Base-by-base conservation (phyloP, 2,113 vertebrate species). In the Ageneiosus marmoratus region DNA sequence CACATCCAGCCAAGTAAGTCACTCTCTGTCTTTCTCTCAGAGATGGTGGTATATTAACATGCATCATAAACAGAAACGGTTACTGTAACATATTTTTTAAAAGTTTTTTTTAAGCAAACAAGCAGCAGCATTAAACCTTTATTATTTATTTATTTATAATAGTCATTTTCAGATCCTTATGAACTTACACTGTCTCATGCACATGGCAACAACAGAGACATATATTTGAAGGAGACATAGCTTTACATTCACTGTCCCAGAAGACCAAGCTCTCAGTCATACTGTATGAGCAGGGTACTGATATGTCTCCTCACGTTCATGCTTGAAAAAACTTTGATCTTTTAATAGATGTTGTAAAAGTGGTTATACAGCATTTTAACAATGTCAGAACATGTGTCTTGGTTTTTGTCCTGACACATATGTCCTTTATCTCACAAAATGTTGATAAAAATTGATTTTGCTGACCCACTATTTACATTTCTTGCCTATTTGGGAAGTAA, bases 1-100 rank as follows among this genome's bases (percentile, higher is more conserved):
- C 60, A 77, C 18, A 55, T 84, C 27, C 22, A 84, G 80, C 65
- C 70, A 81, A 82, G 41, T 80, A 48, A 44, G 29, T 46, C 76
- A 60, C 62, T 77, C 55, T 46, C 29, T 32, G 44, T 34, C 46
- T 67, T 72, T 86, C 75, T 82, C 88, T 88, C 82, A 81, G 88
- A 90, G 88, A 91, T 92, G 92, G 92, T 91, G 88, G 88, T 86
- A 88, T 88, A 81, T 91, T 89, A 87, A 85, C 82, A 78, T 81
- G 85, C 86, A 81, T 82, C 29, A 77, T 65, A 70, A 87, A 85
- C 77, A 82, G 82, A 78, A 76, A 63, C 22, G 86, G 86, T 84
- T 89, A 89, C 87, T 85, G 76, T 85, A 65, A 83, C 32, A 82
- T 87, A 87, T 88, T 87, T 81, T 65, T 48, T 50, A 82, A 83